Conservation (phyloP, 2,113 vertebrate species). For the Arenaria interpres region DNA sequence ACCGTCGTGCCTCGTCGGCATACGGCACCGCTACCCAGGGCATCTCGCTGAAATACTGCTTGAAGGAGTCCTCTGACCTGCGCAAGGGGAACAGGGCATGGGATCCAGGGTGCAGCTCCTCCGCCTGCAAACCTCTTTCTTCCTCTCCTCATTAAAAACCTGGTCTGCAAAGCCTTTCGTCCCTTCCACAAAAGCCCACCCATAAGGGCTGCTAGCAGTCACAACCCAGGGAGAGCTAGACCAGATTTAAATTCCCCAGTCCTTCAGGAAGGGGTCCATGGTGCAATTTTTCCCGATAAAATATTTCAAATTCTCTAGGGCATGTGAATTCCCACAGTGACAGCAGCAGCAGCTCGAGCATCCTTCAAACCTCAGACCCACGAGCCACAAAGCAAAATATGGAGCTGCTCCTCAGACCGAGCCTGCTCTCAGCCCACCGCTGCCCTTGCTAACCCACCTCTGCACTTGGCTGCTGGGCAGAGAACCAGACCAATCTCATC, state of each 20-base stretch:
- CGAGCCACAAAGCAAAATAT: background rate
- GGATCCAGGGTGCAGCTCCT: background rate
- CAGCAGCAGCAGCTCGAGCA: background rate
- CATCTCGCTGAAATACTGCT: conserved; percentile 99
- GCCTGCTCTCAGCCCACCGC: background rate
- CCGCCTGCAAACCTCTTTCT: background rate
- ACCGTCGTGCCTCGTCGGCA: conserved; percentile 88
- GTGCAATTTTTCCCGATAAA: background rate
- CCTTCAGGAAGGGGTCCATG: accelerated
- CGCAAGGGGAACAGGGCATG: background rate
- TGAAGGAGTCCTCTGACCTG: conserved; percentile 98
- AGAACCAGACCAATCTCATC: background rate
- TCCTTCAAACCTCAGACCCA: background rate
- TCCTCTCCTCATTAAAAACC: background rate
- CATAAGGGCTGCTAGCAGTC: background rate
- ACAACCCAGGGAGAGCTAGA: accelerated
- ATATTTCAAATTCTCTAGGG: background rate
- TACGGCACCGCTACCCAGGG: conserved; percentile 96
- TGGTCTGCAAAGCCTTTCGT: background rate
- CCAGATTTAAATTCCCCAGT: background rate
- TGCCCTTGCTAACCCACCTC: background rate
- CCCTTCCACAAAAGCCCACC: background rate
- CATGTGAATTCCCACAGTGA: background rate
- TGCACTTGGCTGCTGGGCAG: background rate
- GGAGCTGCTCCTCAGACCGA: background rate